phyloP scores from a whole-genome alignment of 1,140 invertebrate species.

The Pogonomyrmex californicus region DNA sequence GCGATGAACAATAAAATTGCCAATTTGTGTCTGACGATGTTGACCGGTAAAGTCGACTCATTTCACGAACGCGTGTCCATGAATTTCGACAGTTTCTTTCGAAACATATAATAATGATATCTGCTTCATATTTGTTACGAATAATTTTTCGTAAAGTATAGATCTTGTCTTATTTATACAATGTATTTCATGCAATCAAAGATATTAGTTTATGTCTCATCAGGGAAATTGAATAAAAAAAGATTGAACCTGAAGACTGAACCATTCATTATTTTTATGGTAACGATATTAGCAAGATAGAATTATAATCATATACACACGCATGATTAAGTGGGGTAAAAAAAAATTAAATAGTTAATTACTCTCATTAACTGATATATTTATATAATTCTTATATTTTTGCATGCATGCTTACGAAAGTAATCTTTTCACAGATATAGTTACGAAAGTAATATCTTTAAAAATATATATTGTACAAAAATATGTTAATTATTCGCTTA shows the following conservation, averaged over 20 bases:
- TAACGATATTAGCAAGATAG: neutral
- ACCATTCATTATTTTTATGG: neutral
- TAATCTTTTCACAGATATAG: neutral
- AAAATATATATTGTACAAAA: slow-evolving; percentile 2
- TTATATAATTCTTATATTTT: neutral
- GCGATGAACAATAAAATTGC: slow-evolving; percentile 60
- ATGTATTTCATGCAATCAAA: neutral
- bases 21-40: slow-evolving; percentile 54
- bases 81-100: neutral
- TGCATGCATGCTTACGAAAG: neutral
- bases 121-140: neutral
- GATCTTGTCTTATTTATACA: neutral
- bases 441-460: neutral
- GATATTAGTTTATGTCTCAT: neutral
- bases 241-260: too few relatives aligned
- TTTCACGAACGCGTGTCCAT: neutral
- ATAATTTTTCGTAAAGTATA: slow-evolving; percentile 3
- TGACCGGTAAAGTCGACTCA: slow-evolving; percentile 22
- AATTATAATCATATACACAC: slow-evolving; percentile 16
- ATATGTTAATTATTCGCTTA: slow-evolving; percentile 15
- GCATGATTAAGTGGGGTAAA: neutral
- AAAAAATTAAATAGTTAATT: neutral
- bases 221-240: slow-evolving; percentile 32
- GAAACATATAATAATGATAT: slow-evolving; percentile 1
- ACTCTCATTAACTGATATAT: neutral